Base-by-base conservation (phyloP, 2,888 invertebrate species). In the Deilephila elpenor region DNA sequence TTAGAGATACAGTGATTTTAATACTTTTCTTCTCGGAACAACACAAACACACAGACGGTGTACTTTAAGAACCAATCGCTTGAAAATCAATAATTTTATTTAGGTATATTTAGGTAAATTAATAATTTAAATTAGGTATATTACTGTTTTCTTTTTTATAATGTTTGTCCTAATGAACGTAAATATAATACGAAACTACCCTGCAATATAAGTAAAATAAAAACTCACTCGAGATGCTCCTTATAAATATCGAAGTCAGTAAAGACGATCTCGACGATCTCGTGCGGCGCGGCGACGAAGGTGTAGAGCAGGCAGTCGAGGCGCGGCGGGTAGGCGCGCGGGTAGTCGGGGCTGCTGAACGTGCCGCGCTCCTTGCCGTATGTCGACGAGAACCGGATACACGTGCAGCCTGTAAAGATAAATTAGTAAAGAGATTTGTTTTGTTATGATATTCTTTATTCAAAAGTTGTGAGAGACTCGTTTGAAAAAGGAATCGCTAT, bases 311-410 rank as follows among this genome's bases (percentile, higher is more conserved):
- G 96, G 88, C 98, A 98, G 95, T 97, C 96, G 88, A 97, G 95
- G 84, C 96, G 96, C 73, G 96, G 88, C 14, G 97, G 96, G 92
- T 98, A 98, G 72, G 96, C 96, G 78, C 96, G 96, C 5, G 98
- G 98, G 91, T 96, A 98, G 93, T 98, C 97, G 25, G 98, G 98
- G 82, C 98, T 98, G 86, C 96, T 97, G 95, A 98, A 98, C 70
- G 96, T 96, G 79, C 98, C 98, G 80, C 96, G 96, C 88, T 96
- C 97, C 91, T 96, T 97, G 83, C 97, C 97, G 90, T 96, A 97
- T 77, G 97, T 97, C 81, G 97, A 97, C 84, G 98, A 97, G 94
- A 96, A 98, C 78, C 97, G 96, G 82, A 98, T 95, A 91, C 98
- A 98, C 88, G 97, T 96, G 91, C 98, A 98, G 92, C 97, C 98